Evolutionary conservation across 2,113 vertebrate species (phyloP), one percentile per base, ranked within the genome.

Genomic region (Mola mola): DNA sequence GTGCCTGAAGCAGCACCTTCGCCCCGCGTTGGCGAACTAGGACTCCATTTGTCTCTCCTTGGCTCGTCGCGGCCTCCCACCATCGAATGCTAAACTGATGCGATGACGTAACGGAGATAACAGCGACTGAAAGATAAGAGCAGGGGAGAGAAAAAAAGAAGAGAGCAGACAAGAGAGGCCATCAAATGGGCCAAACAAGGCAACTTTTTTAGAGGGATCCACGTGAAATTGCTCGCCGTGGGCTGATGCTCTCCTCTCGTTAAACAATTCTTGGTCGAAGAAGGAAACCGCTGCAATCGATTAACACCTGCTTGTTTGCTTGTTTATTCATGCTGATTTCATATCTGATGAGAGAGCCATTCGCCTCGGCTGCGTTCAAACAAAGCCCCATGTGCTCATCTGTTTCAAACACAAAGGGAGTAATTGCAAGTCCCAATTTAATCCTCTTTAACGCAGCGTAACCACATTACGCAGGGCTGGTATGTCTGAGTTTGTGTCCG

Each of bases 321-420:
- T 44, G 47, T 66, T 83, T 83, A 86, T 78, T 84, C 60, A 43
- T 52, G 66, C 61, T 60, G 69, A 81, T 83, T 75, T 85, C 33
- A 72, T 66, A 71, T 62, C 53, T 72, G 64, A 78, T 53, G 71
- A 73, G 71, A 73, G 68, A 48, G 38, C 58, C 29, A 15, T 17
- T 81, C 13, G 31, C 57, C 63, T 75, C 13, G 55, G 60, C 44
- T 46, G 26, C 16, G 22, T 82, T 82, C 72, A 77, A 77, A 81
- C 77, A 40, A 79, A 79, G 44, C 58, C 64, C 73, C 78, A 82
- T 83, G 65, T 53, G 68, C 82, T 81, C 73, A 75, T 82, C 68
- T 64, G 52, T 81, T 72, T 60, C 67, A 62, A 62, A 59, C 24
- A 26, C 60, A 84, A 87, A 83, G 81, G 78, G 64, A 47, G 55